phyloP scores from a whole-genome alignment of 2,888 invertebrate species.

The Phymatocera aterrima region DNA sequence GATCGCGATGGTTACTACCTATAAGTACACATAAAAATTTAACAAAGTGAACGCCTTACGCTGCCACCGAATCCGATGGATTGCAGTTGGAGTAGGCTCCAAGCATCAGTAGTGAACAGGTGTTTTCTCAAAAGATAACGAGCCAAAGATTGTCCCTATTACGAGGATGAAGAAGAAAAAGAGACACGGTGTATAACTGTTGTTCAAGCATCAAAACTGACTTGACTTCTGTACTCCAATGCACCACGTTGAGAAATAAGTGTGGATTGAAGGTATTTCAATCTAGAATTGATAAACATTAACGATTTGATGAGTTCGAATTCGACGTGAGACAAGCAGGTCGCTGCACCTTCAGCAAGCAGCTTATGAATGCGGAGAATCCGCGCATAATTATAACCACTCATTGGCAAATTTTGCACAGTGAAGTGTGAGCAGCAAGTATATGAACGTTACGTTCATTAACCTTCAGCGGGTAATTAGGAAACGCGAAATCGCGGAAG shows the following conservation, averaged over 20 bases:
- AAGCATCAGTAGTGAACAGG: not conserved
- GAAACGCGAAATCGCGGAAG: constrained; percentile 2
- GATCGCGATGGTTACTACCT: not conserved
- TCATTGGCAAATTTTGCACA: constrained; percentile 28
- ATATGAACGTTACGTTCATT: constrained; percentile 12
- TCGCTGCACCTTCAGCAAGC: not conserved
- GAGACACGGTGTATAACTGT: not conserved
- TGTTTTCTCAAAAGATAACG: not conserved
- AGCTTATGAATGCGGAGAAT: not conserved
- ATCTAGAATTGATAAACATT: not conserved
- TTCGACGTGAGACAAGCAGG: not conserved
- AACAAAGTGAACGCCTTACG: not conserved
- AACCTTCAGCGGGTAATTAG: constrained; percentile 15
- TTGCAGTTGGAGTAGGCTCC: not conserved
- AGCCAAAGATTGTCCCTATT: not conserved
- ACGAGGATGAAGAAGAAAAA: not conserved
- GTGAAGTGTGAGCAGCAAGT: not conserved
- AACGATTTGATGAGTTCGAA: not conserved
- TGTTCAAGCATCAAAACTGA: not conserved
- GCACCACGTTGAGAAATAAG: not conserved
- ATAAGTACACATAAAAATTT: not conserved
- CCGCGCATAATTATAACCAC: not conserved
- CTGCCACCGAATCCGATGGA: not conserved
- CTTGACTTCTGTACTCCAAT: not conserved
- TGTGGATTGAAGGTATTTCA: not conserved